Base-by-base conservation (phyloP, 2,797 vertebrate species). In the Mormyrops attenuatus region DNA sequence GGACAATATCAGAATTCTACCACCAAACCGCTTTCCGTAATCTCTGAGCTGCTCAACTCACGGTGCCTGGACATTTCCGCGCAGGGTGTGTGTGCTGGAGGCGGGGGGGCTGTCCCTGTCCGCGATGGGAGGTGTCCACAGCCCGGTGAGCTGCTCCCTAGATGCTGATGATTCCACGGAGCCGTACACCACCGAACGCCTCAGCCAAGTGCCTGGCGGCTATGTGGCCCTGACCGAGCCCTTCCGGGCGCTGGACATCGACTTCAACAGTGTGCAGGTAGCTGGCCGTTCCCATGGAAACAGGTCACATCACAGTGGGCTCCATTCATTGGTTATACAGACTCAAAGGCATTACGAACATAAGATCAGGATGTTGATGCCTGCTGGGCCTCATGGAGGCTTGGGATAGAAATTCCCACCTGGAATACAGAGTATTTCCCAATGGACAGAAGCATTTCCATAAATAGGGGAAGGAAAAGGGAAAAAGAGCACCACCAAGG, bases 181-280 rank as follows among this genome's bases (percentile, higher is more conserved):
- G 93, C 99, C 99, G n/a, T 99, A 99, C 92, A 99, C 97, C 87
- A 99, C 98, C 0, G 98, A 99, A 94, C 96, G 98, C 90, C 97
- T 99, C 91, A 98, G 96, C 94, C 95, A 95, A 89, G 90, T 99
- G 91, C 96, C 97, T 5, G 97, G 97, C 66, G 98, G 98, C 0
- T 99, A 98, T 47, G 91, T 91, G 85, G 88, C 97, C 89, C 96
- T 99, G 90, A 98, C 98, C 49, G 94, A 97, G 57, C 95, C 97
- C 1, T 98, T 97, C 92, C 97, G 96, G 82, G 95, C 97, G 52
- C 95, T 99, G 93, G 94, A 93, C 89, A 96, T 99, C 73, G 95
- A 99, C 93, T 99, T 99, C 94, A 99, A 99, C 89, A 94, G 95
- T 85, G 94, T 97, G 73, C 95, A 98, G 97, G 99, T 99, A 94